A percentile compares a stretch with the other conserved stretches of the same genome.
Evolutionary conservation across 92 coral and sea anemone genomes (phyloP).

Genomic region (Desmophyllum pertusum): DNA sequence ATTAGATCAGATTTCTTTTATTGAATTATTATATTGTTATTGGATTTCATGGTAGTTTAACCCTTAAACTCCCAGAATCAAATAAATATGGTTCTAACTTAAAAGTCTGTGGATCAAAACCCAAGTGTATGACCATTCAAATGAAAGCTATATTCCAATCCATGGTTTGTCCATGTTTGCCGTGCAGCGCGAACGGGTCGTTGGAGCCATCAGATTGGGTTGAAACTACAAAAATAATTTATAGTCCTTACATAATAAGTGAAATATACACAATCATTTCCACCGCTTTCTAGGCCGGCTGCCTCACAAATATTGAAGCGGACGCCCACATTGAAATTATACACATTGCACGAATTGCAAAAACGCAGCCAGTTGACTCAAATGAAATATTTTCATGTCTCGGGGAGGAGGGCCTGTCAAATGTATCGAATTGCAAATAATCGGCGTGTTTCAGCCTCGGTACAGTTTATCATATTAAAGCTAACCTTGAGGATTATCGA

Average conservation of each 20-base stretch:
- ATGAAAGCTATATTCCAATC: no score
- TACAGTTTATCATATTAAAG: background rate
- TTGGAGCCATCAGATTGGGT: background rate
- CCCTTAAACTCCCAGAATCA: no score
- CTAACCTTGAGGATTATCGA: background rate
- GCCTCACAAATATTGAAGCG: no score
- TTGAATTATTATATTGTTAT: background rate
- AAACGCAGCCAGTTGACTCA: background rate
- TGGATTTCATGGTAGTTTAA: background rate
- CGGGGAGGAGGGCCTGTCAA: background rate
- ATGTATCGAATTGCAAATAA: slow-evolving; percentile 11
- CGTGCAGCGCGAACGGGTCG: background rate
- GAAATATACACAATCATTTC: no score
- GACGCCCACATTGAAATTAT: no score
- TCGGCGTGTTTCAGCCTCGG: background rate
- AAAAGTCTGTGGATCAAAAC: no score
- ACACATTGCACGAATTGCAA: background rate
- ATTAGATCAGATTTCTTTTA: background rate
- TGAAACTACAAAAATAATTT: no score
- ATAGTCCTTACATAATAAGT: no score
- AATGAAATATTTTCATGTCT: background rate
- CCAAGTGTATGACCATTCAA: no score
- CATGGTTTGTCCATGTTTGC: no score
- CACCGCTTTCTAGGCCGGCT: no score
- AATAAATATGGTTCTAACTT: no score